phyloP scores from a whole-genome alignment of 2,113 vertebrate species.

The Ochotona princeps region DNA sequence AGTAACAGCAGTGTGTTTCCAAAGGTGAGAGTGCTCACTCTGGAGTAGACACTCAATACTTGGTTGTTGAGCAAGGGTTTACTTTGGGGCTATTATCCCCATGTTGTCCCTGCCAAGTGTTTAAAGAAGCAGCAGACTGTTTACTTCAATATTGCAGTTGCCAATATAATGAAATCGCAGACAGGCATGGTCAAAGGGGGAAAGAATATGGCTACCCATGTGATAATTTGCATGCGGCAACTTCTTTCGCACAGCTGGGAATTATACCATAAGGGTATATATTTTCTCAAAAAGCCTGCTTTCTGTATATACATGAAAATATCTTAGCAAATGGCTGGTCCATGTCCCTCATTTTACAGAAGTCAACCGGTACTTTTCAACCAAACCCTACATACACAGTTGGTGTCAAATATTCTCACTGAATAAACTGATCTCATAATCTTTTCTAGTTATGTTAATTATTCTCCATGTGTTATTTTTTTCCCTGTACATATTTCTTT shows the following conservation, averaged over 20 bases:
- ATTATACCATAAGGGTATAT: not conserved
- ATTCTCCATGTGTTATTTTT: not conserved
- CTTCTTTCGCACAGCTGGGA: constrained; percentile 22
- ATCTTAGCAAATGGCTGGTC: constrained; percentile 20
- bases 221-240: constrained; percentile 3
- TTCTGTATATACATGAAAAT: constrained; percentile 33
- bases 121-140: not conserved
- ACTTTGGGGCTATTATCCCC: not conserved
- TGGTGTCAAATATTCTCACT: not conserved
- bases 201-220: not conserved
- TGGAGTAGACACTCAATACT: not conserved
- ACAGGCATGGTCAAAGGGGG: not conserved
- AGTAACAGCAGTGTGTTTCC: not conserved
- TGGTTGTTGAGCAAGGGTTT: not conserved
- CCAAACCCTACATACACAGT: not conserved
- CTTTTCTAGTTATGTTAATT: constrained; percentile 22
- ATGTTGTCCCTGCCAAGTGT: not conserved
- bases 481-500: constrained; percentile 18
- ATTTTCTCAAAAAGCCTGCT: constrained; percentile 9
- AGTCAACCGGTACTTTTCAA: constrained; percentile 14
- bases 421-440: not conserved
- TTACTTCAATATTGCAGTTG: not conserved
- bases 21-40: not conserved
- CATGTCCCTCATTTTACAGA: constrained; percentile 30
- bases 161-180: not conserved